Base-by-base conservation (phyloP, 2,888 invertebrate genomes). In the Aricia artaxerxes region DNA sequence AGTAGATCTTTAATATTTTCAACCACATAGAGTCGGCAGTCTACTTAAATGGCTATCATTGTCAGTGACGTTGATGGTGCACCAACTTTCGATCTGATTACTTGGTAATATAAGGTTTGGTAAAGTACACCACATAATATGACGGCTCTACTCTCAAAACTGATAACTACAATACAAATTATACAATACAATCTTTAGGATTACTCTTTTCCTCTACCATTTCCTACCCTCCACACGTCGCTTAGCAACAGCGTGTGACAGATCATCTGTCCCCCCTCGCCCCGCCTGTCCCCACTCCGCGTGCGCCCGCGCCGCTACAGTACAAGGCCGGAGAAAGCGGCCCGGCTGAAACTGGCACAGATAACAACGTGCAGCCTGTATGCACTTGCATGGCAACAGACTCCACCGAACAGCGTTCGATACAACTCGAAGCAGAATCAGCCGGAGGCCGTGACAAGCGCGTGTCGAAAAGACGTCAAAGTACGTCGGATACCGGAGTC, bases 181-280 rank as follows among this genome's bases (percentile, higher is more conserved):
- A 40, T 40, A 16, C 57, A 53, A 13, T 16, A 57, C 53, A 13
- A 13, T 53, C 11, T 53, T 2, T 53, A 11, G 53, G 53, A 53
- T 1, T 16, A 16, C 16, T 57, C 57, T 16, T 57, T 57, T 57
- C 57, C 57, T 57, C 35, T 69, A 4, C 35, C 13, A 35, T 13
- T 35, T 4, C 11, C 69, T 38, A 38, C 69, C 69, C 13, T 69
- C 4, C 13, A 13, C 16, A 35, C 35, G 69, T 64, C 64, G 13
- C 69, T 69, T 69, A 38, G 69, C 69, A 69, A 69, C 69, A 69
- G 69, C 35, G 38, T 69, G 69, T 38, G 69, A 69, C 69, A 69
- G 5, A 64, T 64, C 31, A 38, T 61, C 16, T 4, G 13, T 44
- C 13, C 31, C 35, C 35, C 69, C 35, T 13, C 69, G 5, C 69